Evolutionary conservation across 1,140 invertebrate genomes (phyloP), one percentile per base, ranked within the genome.

Genomic region (Drosophila sulfurigaster): DNA sequence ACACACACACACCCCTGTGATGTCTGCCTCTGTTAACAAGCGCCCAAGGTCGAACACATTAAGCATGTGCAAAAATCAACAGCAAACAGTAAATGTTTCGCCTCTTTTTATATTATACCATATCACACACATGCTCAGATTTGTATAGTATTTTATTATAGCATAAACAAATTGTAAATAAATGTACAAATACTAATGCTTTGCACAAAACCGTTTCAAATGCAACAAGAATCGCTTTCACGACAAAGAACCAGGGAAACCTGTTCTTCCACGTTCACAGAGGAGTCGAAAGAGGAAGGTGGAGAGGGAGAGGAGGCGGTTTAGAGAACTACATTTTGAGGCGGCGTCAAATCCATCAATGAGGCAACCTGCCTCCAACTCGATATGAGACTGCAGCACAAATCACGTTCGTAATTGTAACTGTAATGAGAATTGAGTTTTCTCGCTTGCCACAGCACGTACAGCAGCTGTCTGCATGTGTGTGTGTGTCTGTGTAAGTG

Each of bases 361-460:
- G 78, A 75, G 68, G 58, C 76, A 63, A 66, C 65, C 32, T 52
- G 77, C 67, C 60, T 43, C 56, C 28, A 57, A 25, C 45, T 41
- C 8, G 43, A 57, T 51, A 65, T 51, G 43, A 35, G 43, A 75
- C 69, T 75, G 66, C 66, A 52, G 68, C 81, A 81, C 66, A 77
- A 86, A 85, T 85, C 81, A 85, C 81, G 81, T 85, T 86, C 82
- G 81, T 79, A 85, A 85, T 81, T 85, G 82, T 79, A 85, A 85
- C 81, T 85, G 81, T 85, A 81, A 81, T 85, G 77, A 79, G 73
- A 76, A 64, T 76, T 59, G 68, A 66, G 62, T 57, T 73, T 57
- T 69, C 56, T 60, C 49, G 45, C 56, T 60, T 41, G 46, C 51
- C 51, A 66, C 71, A 71, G 59, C 73, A 75, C 68, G 68, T 72